These are phyloP conservation scores for Nebria ingens DNA, from an alignment of 1,140 invertebrate genomes.

Conservation along the genomic window DNA sequence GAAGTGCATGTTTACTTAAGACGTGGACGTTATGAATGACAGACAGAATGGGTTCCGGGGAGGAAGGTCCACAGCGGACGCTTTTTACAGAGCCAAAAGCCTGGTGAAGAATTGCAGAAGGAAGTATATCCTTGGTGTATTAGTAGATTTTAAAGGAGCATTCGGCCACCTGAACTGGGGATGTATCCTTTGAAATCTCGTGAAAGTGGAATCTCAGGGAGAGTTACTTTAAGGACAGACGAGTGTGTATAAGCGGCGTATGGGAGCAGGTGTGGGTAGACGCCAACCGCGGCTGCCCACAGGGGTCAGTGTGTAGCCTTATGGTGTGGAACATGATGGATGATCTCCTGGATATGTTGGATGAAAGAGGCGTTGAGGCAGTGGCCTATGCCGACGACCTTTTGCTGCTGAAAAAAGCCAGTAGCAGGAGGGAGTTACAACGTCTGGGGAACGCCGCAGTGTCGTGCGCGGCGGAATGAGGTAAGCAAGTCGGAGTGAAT, in stretches of 20 bases:
- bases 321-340: constrained; percentile 24
- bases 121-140: not conserved
- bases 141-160: not conserved
- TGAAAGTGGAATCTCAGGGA: not conserved
- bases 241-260: not conserved
- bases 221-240: not conserved
- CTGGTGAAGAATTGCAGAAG: not conserved
- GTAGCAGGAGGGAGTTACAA: constrained; percentile 15
- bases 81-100: not conserved
- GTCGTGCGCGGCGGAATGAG: not conserved
- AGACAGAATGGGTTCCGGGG: constrained; percentile 13
- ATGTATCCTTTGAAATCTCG: not conserved
- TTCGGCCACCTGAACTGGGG: not conserved
- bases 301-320: constrained; percentile 19
- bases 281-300: constrained; percentile 16
- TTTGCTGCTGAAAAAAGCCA: constrained; percentile 14
- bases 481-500: not conserved
- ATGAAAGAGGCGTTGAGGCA: not conserved
- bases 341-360: constrained; percentile 12
- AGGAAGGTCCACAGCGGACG: constrained; percentile 13
- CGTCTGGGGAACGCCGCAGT: not conserved
- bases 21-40: too few species aligned
- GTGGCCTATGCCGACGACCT: constrained; percentile 24
- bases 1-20: too few species aligned
- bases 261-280: not conserved